Conservation (phyloP, 2,113 vertebrate genomes). For the Heterotilapia buettikoferi region DNA sequence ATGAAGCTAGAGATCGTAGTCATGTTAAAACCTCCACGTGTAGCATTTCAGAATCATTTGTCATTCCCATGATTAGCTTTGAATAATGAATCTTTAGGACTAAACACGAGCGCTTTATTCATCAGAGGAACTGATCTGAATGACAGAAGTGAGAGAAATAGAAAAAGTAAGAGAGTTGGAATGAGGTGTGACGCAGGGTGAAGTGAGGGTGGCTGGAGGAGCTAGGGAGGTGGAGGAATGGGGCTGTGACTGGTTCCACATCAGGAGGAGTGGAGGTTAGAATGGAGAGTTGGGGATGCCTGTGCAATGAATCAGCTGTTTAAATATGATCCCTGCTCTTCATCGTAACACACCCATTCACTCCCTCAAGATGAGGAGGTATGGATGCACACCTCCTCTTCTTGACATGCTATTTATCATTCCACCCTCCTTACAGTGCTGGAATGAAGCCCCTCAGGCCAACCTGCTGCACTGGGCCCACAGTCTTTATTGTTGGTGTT, state of each 20-base stretch:
- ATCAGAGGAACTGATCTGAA: neutral
- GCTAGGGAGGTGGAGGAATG: conserved; percentile 1
- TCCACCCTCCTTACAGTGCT: neutral
- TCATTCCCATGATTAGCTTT: neutral
- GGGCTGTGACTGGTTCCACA: conserved; percentile 24
- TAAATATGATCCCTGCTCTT: conserved; percentile 54
- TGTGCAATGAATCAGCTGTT: conserved; percentile 65
- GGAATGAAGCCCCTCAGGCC: neutral
- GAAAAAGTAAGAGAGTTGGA: neutral
- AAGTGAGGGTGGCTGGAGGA: neutral
- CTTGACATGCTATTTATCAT: neutral
- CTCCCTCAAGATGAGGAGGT: conserved; percentile 12
- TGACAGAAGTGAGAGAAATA: neutral
- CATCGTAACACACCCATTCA: conserved; percentile 35
- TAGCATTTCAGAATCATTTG: neutral
- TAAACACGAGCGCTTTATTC: neutral
- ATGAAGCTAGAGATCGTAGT: accelerated
- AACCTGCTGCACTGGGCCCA: neutral
- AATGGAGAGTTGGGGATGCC: conserved; percentile 38
- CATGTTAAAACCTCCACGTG: neutral
- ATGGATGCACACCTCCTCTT: neutral
- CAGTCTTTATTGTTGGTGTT: neutral
- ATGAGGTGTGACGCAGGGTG: neutral
- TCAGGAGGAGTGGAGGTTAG: conserved; percentile 20
- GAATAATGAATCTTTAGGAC: neutral